Base-by-base conservation (phyloP, 2,797 vertebrate genomes). In the Scyliorhinus canicula region DNA sequence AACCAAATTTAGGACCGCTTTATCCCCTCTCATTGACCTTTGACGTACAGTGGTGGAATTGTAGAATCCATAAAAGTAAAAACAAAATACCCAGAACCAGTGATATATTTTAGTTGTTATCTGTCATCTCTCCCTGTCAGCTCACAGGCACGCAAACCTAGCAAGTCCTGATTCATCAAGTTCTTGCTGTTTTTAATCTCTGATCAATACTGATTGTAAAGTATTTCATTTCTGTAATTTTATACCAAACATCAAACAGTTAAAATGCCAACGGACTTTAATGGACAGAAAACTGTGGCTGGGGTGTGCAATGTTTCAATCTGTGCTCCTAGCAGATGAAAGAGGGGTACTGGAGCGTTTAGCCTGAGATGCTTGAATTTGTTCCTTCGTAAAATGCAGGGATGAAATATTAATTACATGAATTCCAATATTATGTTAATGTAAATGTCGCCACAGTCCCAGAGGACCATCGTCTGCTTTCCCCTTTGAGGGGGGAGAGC, bases 1-100 rank as follows among this genome's bases (percentile, higher is more conserved):
- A 94, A 94, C 93, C 93, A 71, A 94, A 94, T 94, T 94, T 94
- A 94, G 93, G 93, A 55, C 93, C 47, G 55, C 67, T n/a, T 16
- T 67, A 71, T 71, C 65, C 93, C 93, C 69, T 94, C 93, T 74
- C 65, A 52, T 52, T 94, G 93, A 94, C 93, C 93, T 74, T 47
- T 50, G 47, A 50, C 28, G 44, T 52, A 94, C 93, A 94, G 93
- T 94, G 52, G 28, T 55, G 67, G 93, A 74, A 94, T 94, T 94
- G 50, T 71, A 94, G 65, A 74, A 35, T 74, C 93, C 67, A 55
- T 94, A 71, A 94, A 94, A 94, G 50, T n/a, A 74, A 94, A 94
- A 93, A 57, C 35, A 44, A 69, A 67, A 69, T 65, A 67, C 91
- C 21, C 40, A 93, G 93, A 71, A 52, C 74, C 31, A 94, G 35